Conservation (phyloP, 2,797 vertebrate genomes). For the Enteromius viviparus region DNA sequence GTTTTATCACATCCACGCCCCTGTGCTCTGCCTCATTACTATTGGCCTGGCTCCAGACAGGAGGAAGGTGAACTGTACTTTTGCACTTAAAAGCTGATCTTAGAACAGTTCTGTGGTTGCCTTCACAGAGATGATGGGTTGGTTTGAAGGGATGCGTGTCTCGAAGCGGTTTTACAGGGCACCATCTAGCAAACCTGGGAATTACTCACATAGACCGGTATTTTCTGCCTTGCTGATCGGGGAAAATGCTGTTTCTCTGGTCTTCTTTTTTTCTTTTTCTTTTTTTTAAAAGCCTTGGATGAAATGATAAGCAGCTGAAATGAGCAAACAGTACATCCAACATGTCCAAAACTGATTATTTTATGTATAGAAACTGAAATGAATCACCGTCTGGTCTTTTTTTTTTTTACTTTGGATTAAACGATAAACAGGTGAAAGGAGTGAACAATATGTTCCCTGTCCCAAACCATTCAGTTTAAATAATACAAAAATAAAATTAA, state of each 20-base stretch:
- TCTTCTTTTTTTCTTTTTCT: neutral
- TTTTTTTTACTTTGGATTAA: neutral
- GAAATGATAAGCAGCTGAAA: constrained; percentile 2
- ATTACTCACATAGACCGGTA: constrained; percentile 32
- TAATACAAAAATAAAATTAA: neutral
- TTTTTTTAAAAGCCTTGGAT: constrained; percentile 2
- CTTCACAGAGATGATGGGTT: constrained; percentile 11
- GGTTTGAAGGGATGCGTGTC: constrained; percentile 44
- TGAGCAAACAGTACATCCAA: neutral
- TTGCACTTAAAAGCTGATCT: constrained; percentile 42
- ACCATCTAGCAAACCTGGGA: constrained; percentile 35
- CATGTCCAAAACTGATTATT: neutral
- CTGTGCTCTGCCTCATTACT: constrained; percentile 74
- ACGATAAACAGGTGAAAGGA: neutral
- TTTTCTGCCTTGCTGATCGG: constrained; percentile 40
- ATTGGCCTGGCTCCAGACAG: constrained; percentile 78
- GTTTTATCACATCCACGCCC: constrained; percentile 80
- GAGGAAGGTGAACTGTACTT: constrained; percentile 69
- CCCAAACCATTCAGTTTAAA: neutral
- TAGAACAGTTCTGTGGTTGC: constrained; percentile 40
- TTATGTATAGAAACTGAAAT: neutral
- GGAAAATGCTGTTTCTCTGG: constrained; percentile 53
- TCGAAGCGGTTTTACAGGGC: constrained; percentile 26
- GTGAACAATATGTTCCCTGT: neutral
- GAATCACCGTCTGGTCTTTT: neutral